These are phyloP conservation scores for Anguilla rostrata DNA, from an alignment of 2,113 vertebrate genomes.

Conservation along the genomic window DNA sequence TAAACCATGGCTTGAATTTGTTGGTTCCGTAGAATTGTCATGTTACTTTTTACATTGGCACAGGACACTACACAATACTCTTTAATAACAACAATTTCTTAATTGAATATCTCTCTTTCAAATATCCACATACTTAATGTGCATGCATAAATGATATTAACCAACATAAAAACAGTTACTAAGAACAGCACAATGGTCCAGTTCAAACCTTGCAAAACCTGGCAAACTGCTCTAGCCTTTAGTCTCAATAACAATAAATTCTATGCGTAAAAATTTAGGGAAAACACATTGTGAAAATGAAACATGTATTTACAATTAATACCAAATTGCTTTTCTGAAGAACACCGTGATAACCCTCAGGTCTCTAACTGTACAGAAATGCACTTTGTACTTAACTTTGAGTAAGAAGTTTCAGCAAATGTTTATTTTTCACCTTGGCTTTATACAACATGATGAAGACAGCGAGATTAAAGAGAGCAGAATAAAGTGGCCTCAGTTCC, in stretches of 20 bases:
- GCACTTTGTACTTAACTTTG: neutral
- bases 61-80: neutral
- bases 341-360: neutral
- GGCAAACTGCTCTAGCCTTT: neutral
- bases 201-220: neutral
- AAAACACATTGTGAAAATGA: neutral
- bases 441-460: neutral
- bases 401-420: neutral
- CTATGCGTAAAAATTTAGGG: neutral
- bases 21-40: neutral
- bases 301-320: neutral
- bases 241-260: neutral
- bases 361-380: neutral
- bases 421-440: neutral
- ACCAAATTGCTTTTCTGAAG: neutral
- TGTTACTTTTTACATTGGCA: neutral
- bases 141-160: neutral
- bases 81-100: neutral
- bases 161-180: neutral
- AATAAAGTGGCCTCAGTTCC: neutral
- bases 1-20: conserved; percentile 4
- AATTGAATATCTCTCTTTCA: neutral
- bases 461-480: neutral
- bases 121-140: neutral
- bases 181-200: neutral